phyloP scores from a whole-genome alignment of 2,113 vertebrate species.

The Oncorhynchus gorbuscha region DNA sequence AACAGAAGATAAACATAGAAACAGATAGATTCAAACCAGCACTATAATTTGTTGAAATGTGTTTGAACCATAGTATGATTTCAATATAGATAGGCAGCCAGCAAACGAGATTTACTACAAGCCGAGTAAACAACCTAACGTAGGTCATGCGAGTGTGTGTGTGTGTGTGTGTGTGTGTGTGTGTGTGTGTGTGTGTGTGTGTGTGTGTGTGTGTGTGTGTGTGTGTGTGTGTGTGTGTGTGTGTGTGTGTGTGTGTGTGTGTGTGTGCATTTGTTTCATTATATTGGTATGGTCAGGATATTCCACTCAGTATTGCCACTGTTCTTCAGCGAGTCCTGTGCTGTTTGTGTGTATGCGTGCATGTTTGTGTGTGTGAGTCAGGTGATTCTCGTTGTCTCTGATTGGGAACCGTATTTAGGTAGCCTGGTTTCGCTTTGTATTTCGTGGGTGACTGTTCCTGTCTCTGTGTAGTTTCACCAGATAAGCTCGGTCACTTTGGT shows the following conservation, averaged over 20 bases:
- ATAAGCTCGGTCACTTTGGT: no score
- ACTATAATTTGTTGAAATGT: slow-evolving; percentile 1
- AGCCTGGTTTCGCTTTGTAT: no score
- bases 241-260: background rate
- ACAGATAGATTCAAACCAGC: no score
- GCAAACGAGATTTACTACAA: background rate
- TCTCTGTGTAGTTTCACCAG: no score
- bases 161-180: background rate
- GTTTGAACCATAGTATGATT: background rate
- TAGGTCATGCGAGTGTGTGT: background rate
- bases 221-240: background rate
- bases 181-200: background rate
- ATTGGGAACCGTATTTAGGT: no score
- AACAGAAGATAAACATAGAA: no score
- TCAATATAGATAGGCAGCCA: background rate
- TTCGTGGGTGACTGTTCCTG: no score
- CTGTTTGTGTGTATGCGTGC: slow-evolving; percentile 9
- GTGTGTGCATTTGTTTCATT: slow-evolving; percentile 6
- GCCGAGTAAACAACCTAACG: background rate
- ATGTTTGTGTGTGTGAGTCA: no score
- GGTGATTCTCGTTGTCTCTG: no score
- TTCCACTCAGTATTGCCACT: no score
- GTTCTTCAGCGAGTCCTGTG: background rate
- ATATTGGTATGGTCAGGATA: background rate
- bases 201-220: background rate